phyloP scores from a whole-genome alignment of 2,113 vertebrate species.

The Corythoichthys intestinalis region DNA sequence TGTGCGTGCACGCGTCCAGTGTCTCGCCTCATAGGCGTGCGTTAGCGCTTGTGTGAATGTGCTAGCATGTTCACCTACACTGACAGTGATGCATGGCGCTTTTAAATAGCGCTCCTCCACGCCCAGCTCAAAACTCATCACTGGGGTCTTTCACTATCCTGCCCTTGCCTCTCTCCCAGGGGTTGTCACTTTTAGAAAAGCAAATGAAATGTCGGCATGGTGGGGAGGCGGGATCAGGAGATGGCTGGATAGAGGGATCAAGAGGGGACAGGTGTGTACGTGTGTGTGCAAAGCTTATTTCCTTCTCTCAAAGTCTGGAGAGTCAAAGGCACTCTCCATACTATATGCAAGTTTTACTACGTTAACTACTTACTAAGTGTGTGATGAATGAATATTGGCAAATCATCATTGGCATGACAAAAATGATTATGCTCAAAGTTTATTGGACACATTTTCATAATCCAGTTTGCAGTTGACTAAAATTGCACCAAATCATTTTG shows the following conservation, averaged over 20 bases:
- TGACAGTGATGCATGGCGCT: conserved; percentile 79
- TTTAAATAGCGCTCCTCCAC: conserved; percentile 77
- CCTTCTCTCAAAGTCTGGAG: conserved; percentile 47
- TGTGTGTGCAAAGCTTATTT: conserved; percentile 21
- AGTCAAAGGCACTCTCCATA: conserved; percentile 23
- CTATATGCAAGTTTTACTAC: neutral
- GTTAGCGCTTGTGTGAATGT: conserved; percentile 17
- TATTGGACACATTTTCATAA: neutral
- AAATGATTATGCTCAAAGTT: neutral
- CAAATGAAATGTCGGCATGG: conserved; percentile 68
- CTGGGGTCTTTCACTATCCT: conserved; percentile 58
- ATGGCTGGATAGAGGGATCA: conserved; percentile 45
- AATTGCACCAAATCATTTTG: neutral
- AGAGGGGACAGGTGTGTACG: conserved; percentile 46
- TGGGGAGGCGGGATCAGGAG: conserved; percentile 53
- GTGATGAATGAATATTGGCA: conserved; percentile 11
- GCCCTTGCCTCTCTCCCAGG: conserved; percentile 48
- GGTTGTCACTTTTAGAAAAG: conserved; percentile 73
- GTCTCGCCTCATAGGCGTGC: conserved; percentile 22
- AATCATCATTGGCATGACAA: neutral
- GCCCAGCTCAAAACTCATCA: conserved; percentile 73
- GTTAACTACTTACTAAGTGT: neutral
- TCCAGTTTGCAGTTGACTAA: neutral
- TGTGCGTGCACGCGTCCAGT: conserved; percentile 38
- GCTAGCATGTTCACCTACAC: conserved; percentile 32